These are phyloP conservation scores for Geophilus truncorum DNA, from an alignment of 2,888 invertebrate genomes.

Conservation along the genomic window DNA sequence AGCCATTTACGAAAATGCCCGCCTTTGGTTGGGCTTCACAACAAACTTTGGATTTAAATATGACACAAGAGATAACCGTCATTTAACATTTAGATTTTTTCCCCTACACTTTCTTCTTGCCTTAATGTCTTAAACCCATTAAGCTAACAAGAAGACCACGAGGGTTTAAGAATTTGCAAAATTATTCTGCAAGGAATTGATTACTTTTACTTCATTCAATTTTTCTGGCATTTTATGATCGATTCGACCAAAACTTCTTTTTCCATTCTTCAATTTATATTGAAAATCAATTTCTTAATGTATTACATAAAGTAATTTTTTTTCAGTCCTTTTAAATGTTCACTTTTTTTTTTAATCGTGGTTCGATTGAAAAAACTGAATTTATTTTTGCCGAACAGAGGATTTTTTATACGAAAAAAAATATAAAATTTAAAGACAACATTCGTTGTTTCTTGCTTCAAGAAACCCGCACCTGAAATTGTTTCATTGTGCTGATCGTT, in stretches of 20 bases:
- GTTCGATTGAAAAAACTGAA: too few species aligned
- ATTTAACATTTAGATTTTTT: background rate
- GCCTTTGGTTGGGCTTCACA: background rate
- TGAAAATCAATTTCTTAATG: background rate
- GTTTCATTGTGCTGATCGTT: background rate
- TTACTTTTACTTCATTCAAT: background rate
- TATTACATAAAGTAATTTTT: background rate
- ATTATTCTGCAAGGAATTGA: constrained; percentile 18
- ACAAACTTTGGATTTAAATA: background rate
- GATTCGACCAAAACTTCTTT: background rate
- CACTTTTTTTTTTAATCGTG: too few species aligned
- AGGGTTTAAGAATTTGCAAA: background rate
- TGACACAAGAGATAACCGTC: constrained; percentile 14
- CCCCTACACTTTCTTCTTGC: background rate
- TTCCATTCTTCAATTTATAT: background rate
- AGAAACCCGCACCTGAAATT: background rate
- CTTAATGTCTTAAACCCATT: background rate
- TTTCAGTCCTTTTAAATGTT: too few species aligned
- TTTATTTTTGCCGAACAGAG: too few species aligned
- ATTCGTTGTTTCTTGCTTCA: background rate
- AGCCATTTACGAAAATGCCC: background rate
- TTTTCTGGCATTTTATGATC: constrained; percentile 1
- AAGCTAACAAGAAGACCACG: background rate
- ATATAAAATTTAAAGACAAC: too few species aligned
- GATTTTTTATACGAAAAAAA: background rate